phyloP scores from a whole-genome alignment of 2,797 vertebrate species.

The Astyanax mexicanus region DNA sequence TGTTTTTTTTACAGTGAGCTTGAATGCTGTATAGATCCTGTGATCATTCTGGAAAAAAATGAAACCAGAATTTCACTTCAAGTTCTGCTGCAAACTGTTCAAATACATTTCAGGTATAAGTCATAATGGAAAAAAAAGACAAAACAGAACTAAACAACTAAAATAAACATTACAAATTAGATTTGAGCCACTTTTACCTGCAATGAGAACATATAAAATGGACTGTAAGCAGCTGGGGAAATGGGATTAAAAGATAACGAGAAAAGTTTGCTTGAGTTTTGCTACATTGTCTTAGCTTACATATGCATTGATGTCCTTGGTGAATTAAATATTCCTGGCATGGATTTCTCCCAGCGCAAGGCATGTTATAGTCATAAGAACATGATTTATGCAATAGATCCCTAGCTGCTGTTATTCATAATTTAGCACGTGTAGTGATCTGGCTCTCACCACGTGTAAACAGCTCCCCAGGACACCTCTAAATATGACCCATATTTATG shows the following conservation, averaged over 20 bases:
- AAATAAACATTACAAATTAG: too few species aligned
- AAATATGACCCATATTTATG: slow-evolving; percentile 2
- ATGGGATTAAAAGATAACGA: neutral
- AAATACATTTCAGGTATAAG: too few species aligned
- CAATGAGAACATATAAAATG: too few species aligned
- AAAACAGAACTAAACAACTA: too few species aligned
- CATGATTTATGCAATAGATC: slow-evolving; percentile 17
- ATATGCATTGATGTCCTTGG: neutral
- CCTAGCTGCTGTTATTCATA: neutral
- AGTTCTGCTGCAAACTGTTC: too few species aligned
- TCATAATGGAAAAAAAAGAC: too few species aligned
- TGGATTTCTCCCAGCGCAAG: neutral
- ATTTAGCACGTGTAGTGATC: slow-evolving; percentile 26
- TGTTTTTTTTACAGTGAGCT: too few species aligned
- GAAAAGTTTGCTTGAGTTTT: slow-evolving; percentile 5
- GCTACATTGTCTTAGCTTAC: neutral
- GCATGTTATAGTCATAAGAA: slow-evolving; percentile 16
- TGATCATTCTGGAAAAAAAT: too few species aligned
- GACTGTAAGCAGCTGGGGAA: neutral
- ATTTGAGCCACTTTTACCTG: too few species aligned
- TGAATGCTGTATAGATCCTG: too few species aligned
- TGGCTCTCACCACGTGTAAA: slow-evolving; percentile 2
- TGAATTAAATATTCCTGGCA: neutral
- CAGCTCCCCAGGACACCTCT: neutral
- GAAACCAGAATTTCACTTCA: too few species aligned